Evolutionary conservation across 2,888 invertebrate species (phyloP), one percentile per base, ranked within the genome.

Genomic region (Limnephilus marmoratus): DNA sequence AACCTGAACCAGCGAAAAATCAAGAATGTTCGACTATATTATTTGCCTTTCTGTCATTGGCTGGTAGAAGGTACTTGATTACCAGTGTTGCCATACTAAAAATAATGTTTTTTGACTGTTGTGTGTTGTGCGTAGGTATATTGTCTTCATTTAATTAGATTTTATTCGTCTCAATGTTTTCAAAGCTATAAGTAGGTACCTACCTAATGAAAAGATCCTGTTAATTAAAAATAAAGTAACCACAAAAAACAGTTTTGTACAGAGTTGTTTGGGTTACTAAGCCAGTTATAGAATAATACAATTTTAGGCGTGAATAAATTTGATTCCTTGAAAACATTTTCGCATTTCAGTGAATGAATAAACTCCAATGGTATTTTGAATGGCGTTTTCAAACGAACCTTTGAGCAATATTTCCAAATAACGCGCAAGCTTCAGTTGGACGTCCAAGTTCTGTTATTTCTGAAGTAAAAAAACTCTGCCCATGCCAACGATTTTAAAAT

Each of bases 311-410:
- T n/a, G n/a, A 68, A 68, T 68, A 68, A 68, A n/a, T 68, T 68
- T 68, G 68, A 68, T 68, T 68, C 68, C 9, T n/a, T 68, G n/a
- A 68, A 68, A 82, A 34, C 82, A 34, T 82, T 82, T 82, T 82
- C 34, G 13, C 34, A 82, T 82, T 82, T 82, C 82, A 34, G 31
- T 18, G 34, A 34, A 82, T 82, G 82, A 82, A 85, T 85, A 85
- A 45, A 85, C 85, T 85, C 41, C 4, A n/a, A 41, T 18, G n/a
- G 37, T 7, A 24, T 85, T 85, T 41, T 85, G 37, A 85, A 41
- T 85, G 24, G 37, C 85, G 85, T 85, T 41, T 24, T 3, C 41
- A 85, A 85, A 85, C 41, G 85, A 85, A 37, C 85, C 68, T 41
- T 41, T 12, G 24, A 24, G 24, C 13, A 41, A 85, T n/a, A 34